Evolutionary conservation across 2,888 invertebrate species (phyloP), one percentile per base, ranked within the genome.

Genomic region (Cremastobaeus sp.): DNA sequence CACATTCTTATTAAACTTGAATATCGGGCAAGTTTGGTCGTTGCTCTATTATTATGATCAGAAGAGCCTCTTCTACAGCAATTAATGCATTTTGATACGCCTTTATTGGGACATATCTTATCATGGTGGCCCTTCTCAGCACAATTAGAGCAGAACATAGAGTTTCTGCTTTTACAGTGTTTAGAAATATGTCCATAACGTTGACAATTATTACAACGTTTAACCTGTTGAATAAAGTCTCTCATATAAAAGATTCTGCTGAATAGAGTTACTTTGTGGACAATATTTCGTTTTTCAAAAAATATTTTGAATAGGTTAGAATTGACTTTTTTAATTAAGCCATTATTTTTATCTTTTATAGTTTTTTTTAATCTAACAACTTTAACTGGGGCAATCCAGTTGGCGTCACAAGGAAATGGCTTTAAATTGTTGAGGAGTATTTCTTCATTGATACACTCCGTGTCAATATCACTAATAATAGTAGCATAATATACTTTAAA

Each of bases 221-320:
- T 18, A 1, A 52, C 35, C 11, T 21, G 18, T 21, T 52, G 52
- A 3, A 52, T 37, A 37, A 52, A 35, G 3, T 35, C 35, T 2
- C 21, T 52, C 3, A 50, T 32, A 14, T 52, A 52, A 1, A 37
- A 14, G 25, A 35, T 35, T 8, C 21, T 52, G 1, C 37, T 11
- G 25, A 35, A 52, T 0, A 35, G 14, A 5, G 17, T 25, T 2
- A 52, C 37, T 17, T 52, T 52, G n/a, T 21, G 5, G n/a, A 21
- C 0, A 9, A 52, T 35, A 2, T 12, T 3, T 14, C 37, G 2
- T 8, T 11, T 14, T 12, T n/a, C 2, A 14, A 52, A 52, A 21
- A 1, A 35, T 4, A 48, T 4, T 34, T 48, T 48, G 3, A 35
- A 52, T 2, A 37, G 37, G 3, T 11, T 9, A 6, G 12, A n/a